Conservation (phyloP, 2,797 vertebrate species). For the Malurus splendens region DNA sequence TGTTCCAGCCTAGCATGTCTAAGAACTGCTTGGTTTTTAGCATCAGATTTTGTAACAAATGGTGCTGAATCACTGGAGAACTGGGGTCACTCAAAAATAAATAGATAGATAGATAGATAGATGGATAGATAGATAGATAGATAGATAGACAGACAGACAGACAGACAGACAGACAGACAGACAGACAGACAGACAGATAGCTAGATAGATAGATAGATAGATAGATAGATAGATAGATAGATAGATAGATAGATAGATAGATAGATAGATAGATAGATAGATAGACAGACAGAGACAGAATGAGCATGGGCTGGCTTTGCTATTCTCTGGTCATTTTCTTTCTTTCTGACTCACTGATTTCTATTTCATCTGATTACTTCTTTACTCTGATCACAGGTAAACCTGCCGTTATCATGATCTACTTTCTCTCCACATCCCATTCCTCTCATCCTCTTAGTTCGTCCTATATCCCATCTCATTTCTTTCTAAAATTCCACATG, state of each 20-base stretch:
- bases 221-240: accelerated
- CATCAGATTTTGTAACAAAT: not conserved
- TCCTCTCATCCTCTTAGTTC: not conserved
- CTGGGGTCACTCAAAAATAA: not conserved
- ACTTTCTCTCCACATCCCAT: not conserved
- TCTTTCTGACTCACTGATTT: not conserved
- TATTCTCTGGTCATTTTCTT: not conserved
- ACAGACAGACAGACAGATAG: accelerated
- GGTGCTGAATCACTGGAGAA: not conserved
- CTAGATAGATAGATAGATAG: accelerated
- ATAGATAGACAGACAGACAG: accelerated
- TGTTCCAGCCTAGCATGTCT: not conserved
- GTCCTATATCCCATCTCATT: not conserved
- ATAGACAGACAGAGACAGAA: not conserved
- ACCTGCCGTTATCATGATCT: not conserved
- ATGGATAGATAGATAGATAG: accelerated
- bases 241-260: accelerated
- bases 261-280: accelerated
- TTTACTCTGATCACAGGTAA: not conserved
- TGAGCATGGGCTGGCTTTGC: not conserved
- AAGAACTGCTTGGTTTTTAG: not conserved
- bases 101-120: accelerated
- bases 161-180: accelerated
- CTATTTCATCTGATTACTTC: not conserved
- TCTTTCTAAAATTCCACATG: not conserved